Percentiles rank a stretch among this genome's conserved stretches.
These are phyloP conservation scores for Actinia tenebrosa DNA, from an alignment of 64 coral and sea anemone species.

Conservation along the genomic window DNA sequence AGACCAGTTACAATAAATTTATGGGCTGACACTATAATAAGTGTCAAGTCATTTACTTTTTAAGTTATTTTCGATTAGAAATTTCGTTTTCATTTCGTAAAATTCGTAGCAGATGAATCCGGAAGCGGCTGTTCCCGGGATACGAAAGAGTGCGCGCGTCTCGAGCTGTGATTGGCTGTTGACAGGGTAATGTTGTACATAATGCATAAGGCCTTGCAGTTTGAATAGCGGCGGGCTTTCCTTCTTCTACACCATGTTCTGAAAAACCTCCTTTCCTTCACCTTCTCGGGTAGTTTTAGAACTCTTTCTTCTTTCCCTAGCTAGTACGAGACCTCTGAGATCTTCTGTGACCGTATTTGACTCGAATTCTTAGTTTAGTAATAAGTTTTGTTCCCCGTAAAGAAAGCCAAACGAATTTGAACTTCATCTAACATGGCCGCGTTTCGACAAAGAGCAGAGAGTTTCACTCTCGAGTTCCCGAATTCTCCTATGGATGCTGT, in stretches of 20 bases:
- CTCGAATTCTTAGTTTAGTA: background rate
- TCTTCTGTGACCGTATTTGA: background rate
- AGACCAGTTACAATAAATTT: background rate
- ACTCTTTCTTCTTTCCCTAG: constrained; percentile 22
- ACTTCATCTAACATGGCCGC: constrained; percentile 68
- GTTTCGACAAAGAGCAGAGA: constrained; percentile 69
- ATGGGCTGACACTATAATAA: background rate
- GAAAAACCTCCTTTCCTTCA: constrained; percentile 2
- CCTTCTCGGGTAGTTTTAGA: constrained; percentile 40
- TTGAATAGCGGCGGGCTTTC: constrained; percentile 66
- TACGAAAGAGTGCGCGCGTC: constrained; percentile 56
- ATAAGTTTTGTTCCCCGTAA: background rate
- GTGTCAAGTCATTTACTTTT: background rate
- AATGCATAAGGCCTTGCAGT: constrained; percentile 44
- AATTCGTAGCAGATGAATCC: background rate
- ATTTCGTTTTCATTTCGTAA: constrained; percentile 1
- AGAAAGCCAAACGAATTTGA: constrained; percentile 38
- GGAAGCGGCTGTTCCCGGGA: constrained; percentile 57
- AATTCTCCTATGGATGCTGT: constrained; percentile 50
- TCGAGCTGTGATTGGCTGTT: constrained; percentile 77
- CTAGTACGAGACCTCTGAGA: background rate
- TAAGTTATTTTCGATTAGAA: background rate
- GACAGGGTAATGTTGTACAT: constrained; percentile 47
- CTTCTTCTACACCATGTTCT: constrained; percentile 13
- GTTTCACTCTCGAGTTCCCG: constrained; percentile 50